These are phyloP conservation scores for Elephas maximus DNA, from an alignment of 2,113 vertebrate genomes.

Conservation along the genomic window DNA sequence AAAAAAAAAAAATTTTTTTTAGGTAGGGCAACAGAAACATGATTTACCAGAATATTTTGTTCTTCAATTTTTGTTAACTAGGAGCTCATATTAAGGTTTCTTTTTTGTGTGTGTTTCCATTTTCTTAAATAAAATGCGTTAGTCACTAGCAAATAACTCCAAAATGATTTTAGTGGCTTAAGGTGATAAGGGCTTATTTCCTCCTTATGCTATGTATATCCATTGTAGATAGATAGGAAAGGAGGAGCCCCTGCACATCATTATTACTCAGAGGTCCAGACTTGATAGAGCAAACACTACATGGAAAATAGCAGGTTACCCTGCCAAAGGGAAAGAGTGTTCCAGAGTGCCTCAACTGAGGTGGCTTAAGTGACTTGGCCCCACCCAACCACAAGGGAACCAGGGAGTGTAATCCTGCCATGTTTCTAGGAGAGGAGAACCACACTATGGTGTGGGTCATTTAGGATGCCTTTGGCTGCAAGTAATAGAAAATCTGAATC, in stretches of 20 bases:
- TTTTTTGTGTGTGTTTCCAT: not conserved
- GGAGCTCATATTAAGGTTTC: not conserved
- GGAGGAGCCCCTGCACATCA: not conserved
- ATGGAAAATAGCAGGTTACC: not conserved
- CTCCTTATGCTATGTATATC: not conserved
- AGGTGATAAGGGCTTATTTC: not conserved
- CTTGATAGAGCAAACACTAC: not conserved
- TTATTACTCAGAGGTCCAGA: not conserved
- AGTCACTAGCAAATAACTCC: not conserved
- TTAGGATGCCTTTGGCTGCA: not conserved
- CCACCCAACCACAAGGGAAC: not conserved
- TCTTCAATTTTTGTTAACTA: not conserved
- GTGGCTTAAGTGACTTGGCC: not conserved
- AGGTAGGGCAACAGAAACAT: not conserved
- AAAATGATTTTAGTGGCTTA: not conserved
- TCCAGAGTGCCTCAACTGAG: not conserved
- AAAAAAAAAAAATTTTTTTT: no score
- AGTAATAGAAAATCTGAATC: not conserved
- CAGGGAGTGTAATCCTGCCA: not conserved
- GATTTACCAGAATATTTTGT: not conserved
- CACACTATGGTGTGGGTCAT: not conserved
- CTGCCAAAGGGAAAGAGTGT: not conserved
- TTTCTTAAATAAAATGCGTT: constrained; percentile 15
- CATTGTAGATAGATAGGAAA: not conserved
- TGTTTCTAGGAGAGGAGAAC: not conserved